Evolutionary conservation across 1,140 invertebrate species (phyloP), one percentile per base, ranked within the genome.

Genomic region (Macrosteles quadrilineatus): DNA sequence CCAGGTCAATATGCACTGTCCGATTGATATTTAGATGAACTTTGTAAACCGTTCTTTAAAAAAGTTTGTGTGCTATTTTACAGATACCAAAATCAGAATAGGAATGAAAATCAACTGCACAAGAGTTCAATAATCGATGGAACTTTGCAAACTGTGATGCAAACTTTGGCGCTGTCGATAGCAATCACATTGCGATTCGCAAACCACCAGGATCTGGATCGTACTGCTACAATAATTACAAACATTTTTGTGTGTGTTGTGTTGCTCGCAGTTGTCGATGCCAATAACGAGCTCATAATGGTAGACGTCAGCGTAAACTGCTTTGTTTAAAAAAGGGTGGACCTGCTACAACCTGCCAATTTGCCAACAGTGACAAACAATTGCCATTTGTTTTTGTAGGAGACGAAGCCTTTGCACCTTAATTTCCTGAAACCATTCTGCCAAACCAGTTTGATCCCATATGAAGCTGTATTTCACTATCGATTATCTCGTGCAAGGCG

Each of bases 371-470:
- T 21, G 21, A n/a, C 29, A 64, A 31, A 64, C 2, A n/a, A 21
- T n/a, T 69, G 17, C 55, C 53, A 14, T 80, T 79, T 59, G 68
- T 76, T 3, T 68, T 83, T 55, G 71, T 82, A 9, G 80, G 75
- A 19, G 81, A 82, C 73, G 79, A 81, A 27, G 80, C 80, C n/a
- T 84, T 83, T 73, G 74, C 78, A 29, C 67, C 82, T 57, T 2
- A 72, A 79, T 62, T 31, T 82, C 45, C 77, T 83, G 76, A 80
- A 79, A 64, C 79, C 80, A 25, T 83, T 77, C 69, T 31, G 62
- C 50, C 43, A 63, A 25, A 62, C 23, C 30, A 27, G 53, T 57
- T 64, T 75, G 29, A 67, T 65, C 27, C 71, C 75, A 19, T 30
- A 74, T 21, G 67, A 80, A 70, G 71, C 71, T 64, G 73, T 79